Evolutionary conservation across 2,113 vertebrate species (phyloP).

Genomic region (Forbesichthys papilliferus): DNA sequence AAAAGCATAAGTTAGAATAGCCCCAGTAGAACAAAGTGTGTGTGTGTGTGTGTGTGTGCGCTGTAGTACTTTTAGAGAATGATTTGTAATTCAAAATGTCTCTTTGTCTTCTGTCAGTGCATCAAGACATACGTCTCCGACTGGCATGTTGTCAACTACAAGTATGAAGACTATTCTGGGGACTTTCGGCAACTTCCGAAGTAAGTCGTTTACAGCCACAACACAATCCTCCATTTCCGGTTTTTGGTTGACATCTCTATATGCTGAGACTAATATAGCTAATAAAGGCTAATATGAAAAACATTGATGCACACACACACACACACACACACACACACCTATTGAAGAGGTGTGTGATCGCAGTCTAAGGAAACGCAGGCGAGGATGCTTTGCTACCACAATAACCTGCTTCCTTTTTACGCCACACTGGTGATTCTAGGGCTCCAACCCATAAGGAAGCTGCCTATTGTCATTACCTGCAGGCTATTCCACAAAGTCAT

Average conservation of each 20-base stretch:
- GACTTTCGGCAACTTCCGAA: slow-evolving; percentile 95
- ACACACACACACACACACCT: not conserved
- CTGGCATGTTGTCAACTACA: slow-evolving; percentile 96
- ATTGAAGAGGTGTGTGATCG: slow-evolving; percentile 3
- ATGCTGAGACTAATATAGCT: not conserved
- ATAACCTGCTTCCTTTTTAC: slow-evolving; percentile 47
- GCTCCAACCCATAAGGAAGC: slow-evolving; percentile 48
- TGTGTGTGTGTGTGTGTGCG: not conserved
- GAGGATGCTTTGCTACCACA: slow-evolving; percentile 33
- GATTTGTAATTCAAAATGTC: slow-evolving; percentile 12
- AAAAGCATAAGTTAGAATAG: too few relatives aligned
- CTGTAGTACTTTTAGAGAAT: not conserved
- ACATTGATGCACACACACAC: slow-evolving; percentile 20
- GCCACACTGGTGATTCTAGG: not conserved
- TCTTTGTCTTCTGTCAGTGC: slow-evolving; percentile 80
- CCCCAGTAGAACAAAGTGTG: not conserved
- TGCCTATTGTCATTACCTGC: slow-evolving; percentile 54
- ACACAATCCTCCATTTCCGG: not conserved
- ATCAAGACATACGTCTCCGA: slow-evolving; percentile 97
- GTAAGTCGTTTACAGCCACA: slow-evolving; percentile 72
- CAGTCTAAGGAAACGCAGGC: slow-evolving; percentile 46
- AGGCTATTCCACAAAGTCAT: slow-evolving; percentile 44
- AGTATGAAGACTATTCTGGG: slow-evolving; percentile 95
- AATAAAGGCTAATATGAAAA: not conserved
- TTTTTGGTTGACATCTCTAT: slow-evolving; percentile 20